Base-by-base conservation (phyloP, 2,888 invertebrate genomes). In the Ormia ochracea region DNA sequence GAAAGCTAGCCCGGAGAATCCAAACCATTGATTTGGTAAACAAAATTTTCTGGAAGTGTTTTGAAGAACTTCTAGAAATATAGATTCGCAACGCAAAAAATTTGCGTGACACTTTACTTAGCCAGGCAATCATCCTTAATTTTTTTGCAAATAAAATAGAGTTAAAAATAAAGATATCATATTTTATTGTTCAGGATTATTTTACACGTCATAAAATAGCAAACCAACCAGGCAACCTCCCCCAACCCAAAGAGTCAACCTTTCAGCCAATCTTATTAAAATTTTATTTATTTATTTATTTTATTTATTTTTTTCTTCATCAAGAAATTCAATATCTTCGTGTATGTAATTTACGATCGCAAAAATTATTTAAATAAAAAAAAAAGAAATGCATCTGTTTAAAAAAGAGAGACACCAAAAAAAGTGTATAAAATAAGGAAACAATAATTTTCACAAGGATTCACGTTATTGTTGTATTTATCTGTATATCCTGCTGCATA, bases 351-450 rank as follows among this genome's bases (percentile, higher is more conserved):
- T 79, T 79, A 75, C 70, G 79, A 69, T 58, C 65, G 75, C 75
- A 65, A 75, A 79, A 79, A 58, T 78, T 65, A 75, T 79, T 79
- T 74, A 58, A 78, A 74, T 74, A 74, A 74, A 78, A 78, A 74
- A 74, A 78, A 78, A 78, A 69, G 69, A 79, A 79, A 75, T 79
- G 65, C 79, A 79, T 69, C 63, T 69, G 79, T 45, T 52, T 23
- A 74, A 63, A 73, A 78, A 59, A 31, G 31, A 26, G 23, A 1
- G 5, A 45, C 23, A 36, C 4, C 23, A 23, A 26, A 43, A 70
- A 43, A 38, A 19, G 17, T 48, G 38, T 54, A 56, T 41, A 52
- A 58, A 58, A 74, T 65, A 74, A 74, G 78, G 63, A 69, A 74
- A 52, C 74, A 56, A 78, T 78, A 69, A 78, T 78, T 74, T 69